Conservation (phyloP, 2,113 vertebrate species). For the Etia nguti region DNA sequence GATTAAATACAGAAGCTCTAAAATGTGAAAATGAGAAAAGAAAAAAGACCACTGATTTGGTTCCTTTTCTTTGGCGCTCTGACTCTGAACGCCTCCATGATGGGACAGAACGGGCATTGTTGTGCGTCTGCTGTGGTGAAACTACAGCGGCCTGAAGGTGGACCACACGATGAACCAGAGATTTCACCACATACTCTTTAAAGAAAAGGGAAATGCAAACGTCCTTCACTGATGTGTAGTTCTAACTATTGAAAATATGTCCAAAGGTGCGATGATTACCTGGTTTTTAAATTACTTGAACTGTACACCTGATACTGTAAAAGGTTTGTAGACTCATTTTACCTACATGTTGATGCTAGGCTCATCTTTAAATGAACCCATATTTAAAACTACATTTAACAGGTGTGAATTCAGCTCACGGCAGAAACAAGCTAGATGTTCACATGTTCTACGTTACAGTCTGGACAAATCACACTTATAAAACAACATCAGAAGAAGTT, state of each 20-base stretch:
- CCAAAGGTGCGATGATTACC: neutral
- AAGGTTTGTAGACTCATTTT: rapidly evolving
- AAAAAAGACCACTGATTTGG: neutral
- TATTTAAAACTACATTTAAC: neutral
- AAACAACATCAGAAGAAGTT: neutral
- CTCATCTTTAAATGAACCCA: neutral
- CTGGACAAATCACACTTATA: neutral
- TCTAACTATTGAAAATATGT: neutral
- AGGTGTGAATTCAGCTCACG: neutral
- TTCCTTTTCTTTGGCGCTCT: neutral
- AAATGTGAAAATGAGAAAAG: neutral
- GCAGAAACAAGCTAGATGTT: neutral
- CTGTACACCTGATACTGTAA: neutral
- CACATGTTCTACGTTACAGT: neutral
- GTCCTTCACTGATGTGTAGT: neutral
- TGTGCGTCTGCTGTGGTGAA: neutral
- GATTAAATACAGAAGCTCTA: neutral
- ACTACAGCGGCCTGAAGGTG: neutral
- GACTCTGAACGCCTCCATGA: rapidly evolving
- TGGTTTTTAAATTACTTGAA: neutral
- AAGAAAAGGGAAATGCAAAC: neutral
- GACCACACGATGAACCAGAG: neutral
- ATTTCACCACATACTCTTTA: neutral
- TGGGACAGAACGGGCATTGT: neutral
- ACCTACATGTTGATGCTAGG: neutral